Evolutionary conservation across 1,140 invertebrate genomes (phyloP), one percentile per base, ranked within the genome.

Genomic region (Plutomurus gul): DNA sequence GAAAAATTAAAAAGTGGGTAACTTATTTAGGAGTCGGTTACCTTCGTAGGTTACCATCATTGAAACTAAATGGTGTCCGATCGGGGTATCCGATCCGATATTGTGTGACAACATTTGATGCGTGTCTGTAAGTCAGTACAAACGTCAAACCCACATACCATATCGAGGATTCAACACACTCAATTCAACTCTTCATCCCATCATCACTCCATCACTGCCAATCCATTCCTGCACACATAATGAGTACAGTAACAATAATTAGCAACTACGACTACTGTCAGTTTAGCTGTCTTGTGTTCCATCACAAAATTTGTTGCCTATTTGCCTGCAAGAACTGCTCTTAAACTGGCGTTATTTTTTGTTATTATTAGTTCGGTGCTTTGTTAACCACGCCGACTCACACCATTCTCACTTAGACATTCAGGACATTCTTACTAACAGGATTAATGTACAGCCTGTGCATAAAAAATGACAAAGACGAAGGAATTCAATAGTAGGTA

Each of bases 61-160:
- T 43, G 49, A 77, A 76, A 47, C 30, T 56, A 70, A 76, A 46
- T 56, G 33, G 47, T 36, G 76, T 77, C 76, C 56, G 56, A 77
- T 77, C 51, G 76, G 76, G 36, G 76, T 71, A 70, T 77, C 56
- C 76, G 40, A 71, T 77, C 76, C 51, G 43, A 47, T 40, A 33
- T 77, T 47, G 36, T 71, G 56, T 43, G 60, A 77, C 76, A 46
- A 60, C 51, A 65, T 76, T 60, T 65, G 75, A 56, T 49, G 56
- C 40, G 76, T 70, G 76, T 77, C 76, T 77, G 76, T 39, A 65
- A 77, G 60, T n/a, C 56, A 77, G 56, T 71, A 70, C 76, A 77
- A 77, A 77, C 60, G 33, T 77, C 60, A 77, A 77, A 77, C 76
- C 76, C 76, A 77, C 73, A 75, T 75, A 75, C 73, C 73, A 75